Evolutionary conservation across 2,113 vertebrate species (phyloP).

Genomic region (Illadopsis cleaveri): DNA sequence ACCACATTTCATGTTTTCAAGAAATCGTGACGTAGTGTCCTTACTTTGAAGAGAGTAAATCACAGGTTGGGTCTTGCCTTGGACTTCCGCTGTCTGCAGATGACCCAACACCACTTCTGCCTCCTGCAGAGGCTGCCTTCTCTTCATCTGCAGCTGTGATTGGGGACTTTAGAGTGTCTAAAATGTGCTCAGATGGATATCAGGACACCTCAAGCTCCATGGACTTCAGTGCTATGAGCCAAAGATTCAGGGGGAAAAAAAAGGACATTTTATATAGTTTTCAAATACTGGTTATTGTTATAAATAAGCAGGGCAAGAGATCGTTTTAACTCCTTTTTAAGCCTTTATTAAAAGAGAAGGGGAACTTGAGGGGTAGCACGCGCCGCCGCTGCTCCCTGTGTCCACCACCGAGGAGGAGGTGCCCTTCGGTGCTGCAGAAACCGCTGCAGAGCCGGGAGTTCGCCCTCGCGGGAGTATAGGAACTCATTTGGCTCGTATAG

Average conservation of each 20-base stretch:
- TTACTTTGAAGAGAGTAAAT: not conserved
- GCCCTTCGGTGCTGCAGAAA: too few relatives aligned
- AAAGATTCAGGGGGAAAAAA: not conserved
- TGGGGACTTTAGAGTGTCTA: not conserved
- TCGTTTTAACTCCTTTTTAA: too few relatives aligned
- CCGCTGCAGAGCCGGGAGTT: too few relatives aligned
- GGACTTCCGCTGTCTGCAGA: not conserved
- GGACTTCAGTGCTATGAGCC: not conserved
- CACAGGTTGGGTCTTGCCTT: fast-evolving
- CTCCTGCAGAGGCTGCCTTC: not conserved
- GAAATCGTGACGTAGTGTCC: not conserved
- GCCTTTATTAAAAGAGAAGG: too few relatives aligned
- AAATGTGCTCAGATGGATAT: not conserved
- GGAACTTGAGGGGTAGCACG: too few relatives aligned
- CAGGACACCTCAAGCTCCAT: not conserved
- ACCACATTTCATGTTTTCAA: not conserved
- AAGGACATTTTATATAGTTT: not conserved
- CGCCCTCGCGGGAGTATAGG: too few relatives aligned
- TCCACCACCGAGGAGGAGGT: too few relatives aligned
- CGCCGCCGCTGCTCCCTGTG: too few relatives aligned
- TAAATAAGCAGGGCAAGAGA: too few relatives aligned
- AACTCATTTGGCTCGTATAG: too few relatives aligned
- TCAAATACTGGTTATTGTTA: not conserved
- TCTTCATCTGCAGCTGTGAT: not conserved
- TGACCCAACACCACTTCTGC: not conserved